Percentiles rank a stretch among this genome's conserved stretches.
Evolutionary conservation across 2,797 vertebrate species (phyloP).

Genomic region (Hozukius guyotensis): DNA sequence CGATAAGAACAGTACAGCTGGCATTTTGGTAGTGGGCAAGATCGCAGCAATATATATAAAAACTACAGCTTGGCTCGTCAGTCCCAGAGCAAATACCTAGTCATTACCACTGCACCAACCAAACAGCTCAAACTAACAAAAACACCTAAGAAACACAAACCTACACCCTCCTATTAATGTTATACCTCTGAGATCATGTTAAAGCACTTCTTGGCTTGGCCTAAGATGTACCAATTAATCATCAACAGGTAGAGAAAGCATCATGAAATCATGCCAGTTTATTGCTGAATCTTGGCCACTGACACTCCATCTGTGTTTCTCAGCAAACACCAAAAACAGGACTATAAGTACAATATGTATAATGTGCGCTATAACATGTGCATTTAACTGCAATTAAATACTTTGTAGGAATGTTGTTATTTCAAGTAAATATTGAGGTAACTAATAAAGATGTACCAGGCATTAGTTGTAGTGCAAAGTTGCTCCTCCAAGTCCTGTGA

Average conservation of each 20-base stretch:
- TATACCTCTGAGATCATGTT: constrained; percentile 11
- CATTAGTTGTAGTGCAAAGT: background rate
- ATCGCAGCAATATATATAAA: constrained; percentile 34
- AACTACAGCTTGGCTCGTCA: constrained; percentile 38
- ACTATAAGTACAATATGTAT: too few species aligned
- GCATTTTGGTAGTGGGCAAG: constrained; percentile 56
- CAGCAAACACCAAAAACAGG: background rate
- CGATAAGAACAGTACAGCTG: constrained; percentile 54
- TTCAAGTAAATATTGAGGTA: constrained; percentile 27
- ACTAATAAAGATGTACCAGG: background rate
- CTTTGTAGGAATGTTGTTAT: constrained; percentile 36
- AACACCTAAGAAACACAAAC: background rate
- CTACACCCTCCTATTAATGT: constrained; percentile 4
- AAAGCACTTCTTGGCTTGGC: background rate
- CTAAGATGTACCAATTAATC: background rate
- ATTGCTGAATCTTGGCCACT: background rate
- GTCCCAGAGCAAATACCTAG: constrained; percentile 15
- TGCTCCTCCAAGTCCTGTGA: constrained; percentile 13
- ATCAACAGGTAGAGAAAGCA: background rate
- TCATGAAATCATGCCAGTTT: background rate
- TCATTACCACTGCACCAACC: constrained; percentile 38
- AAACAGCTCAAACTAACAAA: constrained; percentile 1
- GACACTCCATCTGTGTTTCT: background rate
- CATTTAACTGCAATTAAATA: background rate
- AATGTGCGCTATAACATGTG: background rate